phyloP scores from a whole-genome alignment of 1,140 invertebrate genomes.

The Drosophila pachea region DNA sequence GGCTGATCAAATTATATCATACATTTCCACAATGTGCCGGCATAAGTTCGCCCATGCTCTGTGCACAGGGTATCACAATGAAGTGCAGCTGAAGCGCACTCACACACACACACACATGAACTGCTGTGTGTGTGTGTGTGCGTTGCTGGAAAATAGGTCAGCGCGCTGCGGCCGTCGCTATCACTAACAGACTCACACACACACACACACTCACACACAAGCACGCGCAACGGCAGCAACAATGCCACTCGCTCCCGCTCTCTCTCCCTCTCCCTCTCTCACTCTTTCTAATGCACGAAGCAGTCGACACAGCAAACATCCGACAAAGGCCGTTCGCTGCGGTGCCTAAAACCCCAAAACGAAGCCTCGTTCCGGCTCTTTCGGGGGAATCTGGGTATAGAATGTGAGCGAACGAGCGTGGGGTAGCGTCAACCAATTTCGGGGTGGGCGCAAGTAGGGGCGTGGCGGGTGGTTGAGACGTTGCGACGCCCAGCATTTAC shows the following conservation, averaged over 20 bases:
- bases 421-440: not conserved
- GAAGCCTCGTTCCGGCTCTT: conserved; percentile 27
- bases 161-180: conserved; percentile 39
- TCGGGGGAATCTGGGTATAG: conserved; percentile 5
- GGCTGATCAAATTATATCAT: no score
- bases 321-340: conserved; percentile 1
- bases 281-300: not conserved
- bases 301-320: conserved; percentile 36
- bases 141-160: conserved; percentile 59
- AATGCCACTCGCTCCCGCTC: conserved; percentile 15
- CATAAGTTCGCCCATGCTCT: no score
- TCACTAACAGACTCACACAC: conserved; percentile 24
- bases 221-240: conserved; percentile 10
- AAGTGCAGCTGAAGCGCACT: conserved; percentile 18
- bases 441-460: not conserved
- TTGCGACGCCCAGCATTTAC: conserved; percentile 16
- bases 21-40: no score
- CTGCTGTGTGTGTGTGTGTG: conserved; percentile 2
- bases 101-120: not conserved
- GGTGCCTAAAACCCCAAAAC: conserved; percentile 26
- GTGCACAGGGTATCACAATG: conserved; percentile 1
- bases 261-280: not conserved
- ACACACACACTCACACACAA: conserved; percentile 10
- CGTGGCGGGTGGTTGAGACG: conserved; percentile 16
- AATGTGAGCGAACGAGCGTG: not conserved